Percentiles rank a stretch among this genome's conserved stretches.
Conservation (phyloP, 1,140 invertebrate genomes). For the Ganaspis sp. region DNA sequence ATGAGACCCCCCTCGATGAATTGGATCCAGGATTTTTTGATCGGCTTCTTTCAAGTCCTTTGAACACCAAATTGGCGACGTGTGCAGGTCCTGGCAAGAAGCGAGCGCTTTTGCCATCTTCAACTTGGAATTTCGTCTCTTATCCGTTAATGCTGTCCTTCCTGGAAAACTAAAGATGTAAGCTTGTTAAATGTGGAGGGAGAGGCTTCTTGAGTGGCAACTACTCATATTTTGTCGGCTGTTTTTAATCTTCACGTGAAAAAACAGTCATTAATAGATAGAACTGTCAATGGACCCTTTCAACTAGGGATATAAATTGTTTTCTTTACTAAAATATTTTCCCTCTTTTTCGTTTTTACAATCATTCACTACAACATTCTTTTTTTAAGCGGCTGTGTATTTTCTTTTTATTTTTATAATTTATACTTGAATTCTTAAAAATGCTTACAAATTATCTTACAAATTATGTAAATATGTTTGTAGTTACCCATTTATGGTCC, state of each 20-base stretch:
- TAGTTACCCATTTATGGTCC: no score
- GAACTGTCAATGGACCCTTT: slow-evolving; percentile 17
- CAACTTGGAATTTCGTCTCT: slow-evolving; percentile 8
- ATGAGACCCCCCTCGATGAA: slow-evolving; percentile 6
- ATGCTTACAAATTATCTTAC: no score
- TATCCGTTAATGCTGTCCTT: slow-evolving; percentile 15
- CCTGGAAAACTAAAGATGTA: slow-evolving; percentile 20
- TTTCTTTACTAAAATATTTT: neutral
- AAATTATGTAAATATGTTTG: no score
- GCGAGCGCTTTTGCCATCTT: slow-evolving; percentile 4
- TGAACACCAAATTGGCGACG: slow-evolving; percentile 24
- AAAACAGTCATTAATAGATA: slow-evolving; percentile 13
- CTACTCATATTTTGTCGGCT: slow-evolving; percentile 19
- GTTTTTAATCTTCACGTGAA: neutral
- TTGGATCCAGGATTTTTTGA: slow-evolving; percentile 23
- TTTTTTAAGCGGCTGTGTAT: no score
- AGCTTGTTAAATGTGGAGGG: slow-evolving; percentile 18
- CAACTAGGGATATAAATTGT: neutral
- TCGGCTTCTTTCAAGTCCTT: slow-evolving; percentile 22
- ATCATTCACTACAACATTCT: no score
- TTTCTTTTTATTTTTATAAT: no score
- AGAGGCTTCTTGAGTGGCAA: slow-evolving; percentile 4
- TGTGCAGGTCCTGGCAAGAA: neutral
- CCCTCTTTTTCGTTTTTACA: neutral
- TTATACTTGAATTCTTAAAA: no score